A percentile compares a stretch with the other conserved stretches of the same genome.
phyloP scores from a whole-genome alignment of 1,140 invertebrate genomes.

The Mactra quadrangularis region DNA sequence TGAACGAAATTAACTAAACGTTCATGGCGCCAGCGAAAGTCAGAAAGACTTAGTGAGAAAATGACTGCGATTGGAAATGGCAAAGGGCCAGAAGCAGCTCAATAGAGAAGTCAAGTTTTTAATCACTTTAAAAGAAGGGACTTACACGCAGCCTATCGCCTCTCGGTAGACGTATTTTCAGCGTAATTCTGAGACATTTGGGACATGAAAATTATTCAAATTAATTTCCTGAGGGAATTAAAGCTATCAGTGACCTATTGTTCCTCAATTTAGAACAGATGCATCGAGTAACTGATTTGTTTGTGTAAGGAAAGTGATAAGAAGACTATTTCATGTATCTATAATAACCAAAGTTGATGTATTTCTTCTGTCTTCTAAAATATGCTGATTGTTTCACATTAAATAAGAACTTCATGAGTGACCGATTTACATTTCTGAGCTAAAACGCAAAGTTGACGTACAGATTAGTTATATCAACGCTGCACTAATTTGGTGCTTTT shows the following conservation, averaged over 20 bases:
- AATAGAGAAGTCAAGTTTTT: constrained; percentile 21
- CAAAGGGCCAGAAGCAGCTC: constrained; percentile 30
- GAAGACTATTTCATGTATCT: too few relatives aligned
- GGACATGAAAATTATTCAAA: constrained; percentile 62
- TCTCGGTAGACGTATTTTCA: constrained; percentile 41
- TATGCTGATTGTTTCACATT: too few relatives aligned
- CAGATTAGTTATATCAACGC: too few relatives aligned
- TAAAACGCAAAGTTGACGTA: too few relatives aligned
- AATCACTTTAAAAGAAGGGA: constrained; percentile 17
- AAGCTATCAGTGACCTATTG: constrained; percentile 22
- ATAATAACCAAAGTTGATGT: too few relatives aligned
- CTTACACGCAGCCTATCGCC: constrained; percentile 50
- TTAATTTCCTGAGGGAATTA: constrained; percentile 55
- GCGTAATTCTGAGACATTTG: constrained; percentile 27
- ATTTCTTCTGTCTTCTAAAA: too few relatives aligned
- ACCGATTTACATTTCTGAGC: too few relatives aligned
- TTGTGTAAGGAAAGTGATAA: too few relatives aligned
- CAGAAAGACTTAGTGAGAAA: constrained; percentile 40
- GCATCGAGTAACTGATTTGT: background rate
- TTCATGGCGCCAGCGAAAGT: constrained; percentile 49
- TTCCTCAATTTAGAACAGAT: constrained; percentile 39
- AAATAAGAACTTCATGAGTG: too few relatives aligned
- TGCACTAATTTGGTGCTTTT: too few relatives aligned
- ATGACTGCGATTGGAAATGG: constrained; percentile 26
- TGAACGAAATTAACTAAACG: constrained; percentile 43